Percentiles rank a stretch among this genome's conserved stretches.
These are phyloP conservation scores for Diadromus collaris DNA, from an alignment of 2,888 invertebrate species.

Conservation along the genomic window DNA sequence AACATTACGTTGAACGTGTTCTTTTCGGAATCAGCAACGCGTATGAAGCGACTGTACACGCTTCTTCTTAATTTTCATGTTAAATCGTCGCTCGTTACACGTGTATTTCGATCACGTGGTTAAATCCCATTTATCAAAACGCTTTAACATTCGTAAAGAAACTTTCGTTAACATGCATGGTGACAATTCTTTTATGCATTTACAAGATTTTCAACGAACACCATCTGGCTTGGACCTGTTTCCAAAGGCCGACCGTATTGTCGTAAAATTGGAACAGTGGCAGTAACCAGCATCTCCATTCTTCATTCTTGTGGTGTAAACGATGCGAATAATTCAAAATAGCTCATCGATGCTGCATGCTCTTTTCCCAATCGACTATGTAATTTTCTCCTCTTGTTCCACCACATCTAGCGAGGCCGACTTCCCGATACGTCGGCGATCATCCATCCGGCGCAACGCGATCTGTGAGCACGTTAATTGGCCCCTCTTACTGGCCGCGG, in stretches of 20 bases:
- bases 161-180: no score
- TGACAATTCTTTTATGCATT: no score
- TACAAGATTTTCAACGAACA: neutral
- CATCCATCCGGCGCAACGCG: slow-evolving; percentile 36
- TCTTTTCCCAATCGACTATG: slow-evolving; percentile 10
- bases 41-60: neutral
- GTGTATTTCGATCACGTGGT: no score
- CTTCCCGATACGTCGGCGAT: neutral
- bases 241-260: neutral
- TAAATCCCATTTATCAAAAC: neutral
- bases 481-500: slow-evolving; percentile 46
- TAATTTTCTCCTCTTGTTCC: slow-evolving; percentile 17
- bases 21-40: slow-evolving; percentile 21
- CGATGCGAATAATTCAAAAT: slow-evolving; percentile 24
- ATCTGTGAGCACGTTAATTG: slow-evolving; percentile 54
- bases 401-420: slow-evolving; percentile 2
- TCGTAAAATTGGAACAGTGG: neutral
- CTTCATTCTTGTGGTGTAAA: neutral
- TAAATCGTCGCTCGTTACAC: no score
- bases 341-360: neutral
- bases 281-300: neutral
- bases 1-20: neutral
- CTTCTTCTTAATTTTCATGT: neutral
- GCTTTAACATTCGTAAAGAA: neutral
- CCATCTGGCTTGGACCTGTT: neutral